Base-by-base conservation (phyloP, 2,888 invertebrate genomes). In the Drosophila dives region DNA sequence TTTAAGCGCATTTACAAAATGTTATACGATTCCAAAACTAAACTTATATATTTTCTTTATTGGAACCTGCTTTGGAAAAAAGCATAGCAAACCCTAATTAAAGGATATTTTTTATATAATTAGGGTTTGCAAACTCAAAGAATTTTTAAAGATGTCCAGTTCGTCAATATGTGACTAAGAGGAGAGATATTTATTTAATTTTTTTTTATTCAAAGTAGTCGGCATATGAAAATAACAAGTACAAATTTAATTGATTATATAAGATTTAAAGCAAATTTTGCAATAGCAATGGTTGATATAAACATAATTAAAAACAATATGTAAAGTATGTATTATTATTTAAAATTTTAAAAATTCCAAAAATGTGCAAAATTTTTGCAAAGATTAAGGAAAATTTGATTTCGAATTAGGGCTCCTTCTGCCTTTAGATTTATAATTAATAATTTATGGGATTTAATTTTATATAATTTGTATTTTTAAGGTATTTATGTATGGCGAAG, bases 1-100 rank as follows among this genome's bases (percentile, higher is more conserved):
- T 74, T 66, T 74, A 76, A 83, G 72, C 49, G 59, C n/a, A 51
- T 20, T 34, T 20, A 40, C 32, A 48, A 45, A 54, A 66, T 73
- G 34, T 62, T 60, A 60, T 62, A 61, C 40, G 34, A 59, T 50
- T 23, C 5, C 3, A 2, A 42, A 12, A 45, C 12, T 20, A 20
- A 45, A 12, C 7, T 7, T 20, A 45, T 45, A 45, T 23, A 4
- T 23, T 45, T 15, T 23, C 15, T 8, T 15, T 23, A 3, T 8
- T 45, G 15, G 2, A 20, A 45, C 12, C 7, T 12, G 45, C 6
- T 42, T 42, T 42, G 1, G 3, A 6, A 20, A 3, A 3, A 20
- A 20, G 20, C 45, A 20, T 7, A 20, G 3, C 15, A 2, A 15
- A 23, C 2, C 4, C 7, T 15, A 40, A 40, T 11, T 40, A 12